phyloP scores from a whole-genome alignment of 2,888 invertebrate genomes.

The Luffia ferchaultella region DNA sequence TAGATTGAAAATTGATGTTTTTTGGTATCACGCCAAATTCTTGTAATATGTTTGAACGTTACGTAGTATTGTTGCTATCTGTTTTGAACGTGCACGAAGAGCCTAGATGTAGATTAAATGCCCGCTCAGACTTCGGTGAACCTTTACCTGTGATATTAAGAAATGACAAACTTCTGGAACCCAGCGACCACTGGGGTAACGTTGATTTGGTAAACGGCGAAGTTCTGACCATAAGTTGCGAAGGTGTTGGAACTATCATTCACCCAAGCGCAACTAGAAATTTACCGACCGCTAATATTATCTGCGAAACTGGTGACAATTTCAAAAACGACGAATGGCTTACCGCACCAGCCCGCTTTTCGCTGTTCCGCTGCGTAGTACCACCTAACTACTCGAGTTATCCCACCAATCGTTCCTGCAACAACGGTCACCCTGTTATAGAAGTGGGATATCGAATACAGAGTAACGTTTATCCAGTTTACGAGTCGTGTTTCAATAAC shows the following conservation, averaged over 20 bases:
- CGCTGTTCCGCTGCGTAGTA: conserved; percentile 27
- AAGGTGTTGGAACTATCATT: conserved; percentile 25
- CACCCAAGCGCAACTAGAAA: conserved; percentile 28
- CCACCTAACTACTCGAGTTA: conserved; percentile 33
- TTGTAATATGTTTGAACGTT: conserved; percentile 28
- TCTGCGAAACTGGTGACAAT: conserved; percentile 32
- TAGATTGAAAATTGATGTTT: not conserved
- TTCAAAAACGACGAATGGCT: conserved; percentile 44
- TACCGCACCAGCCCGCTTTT: conserved; percentile 27
- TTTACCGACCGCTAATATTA: conserved; percentile 27
- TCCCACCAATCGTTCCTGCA: conserved; percentile 37
- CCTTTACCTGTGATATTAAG: conserved; percentile 41
- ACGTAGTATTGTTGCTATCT: conserved; percentile 34
- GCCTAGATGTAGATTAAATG: conserved; percentile 33
- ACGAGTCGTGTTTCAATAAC: conserved; percentile 48
- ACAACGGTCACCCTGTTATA: conserved; percentile 27
- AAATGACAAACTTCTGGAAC: conserved; percentile 36
- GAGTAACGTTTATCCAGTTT: conserved; percentile 34
- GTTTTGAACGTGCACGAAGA: conserved; percentile 28
- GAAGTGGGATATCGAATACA: conserved; percentile 46
- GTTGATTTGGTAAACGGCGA: conserved; percentile 35
- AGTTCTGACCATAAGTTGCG: conserved; percentile 37
- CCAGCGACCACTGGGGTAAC: conserved; percentile 35
- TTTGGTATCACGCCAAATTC: too few species aligned
- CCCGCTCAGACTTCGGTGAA: conserved; percentile 35